Conservation (phyloP, 2,888 invertebrate species). For the Drosophila subsilvestris region DNA sequence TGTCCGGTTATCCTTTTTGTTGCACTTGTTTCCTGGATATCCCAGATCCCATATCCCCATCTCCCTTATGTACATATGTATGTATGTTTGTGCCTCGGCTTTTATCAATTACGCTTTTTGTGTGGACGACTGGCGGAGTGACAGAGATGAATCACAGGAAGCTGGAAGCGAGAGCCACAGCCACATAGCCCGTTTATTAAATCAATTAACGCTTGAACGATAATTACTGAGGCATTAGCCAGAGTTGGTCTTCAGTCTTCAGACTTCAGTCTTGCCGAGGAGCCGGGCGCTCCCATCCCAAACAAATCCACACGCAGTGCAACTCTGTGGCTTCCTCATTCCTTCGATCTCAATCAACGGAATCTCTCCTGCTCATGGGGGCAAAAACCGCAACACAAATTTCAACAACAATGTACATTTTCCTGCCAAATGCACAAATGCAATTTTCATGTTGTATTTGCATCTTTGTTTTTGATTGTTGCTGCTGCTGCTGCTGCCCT, state of each 20-base stretch:
- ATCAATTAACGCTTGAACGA: conserved; percentile 65
- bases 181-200: conserved; percentile 51
- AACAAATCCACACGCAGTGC: conserved; percentile 29
- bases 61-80: neutral
- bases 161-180: conserved; percentile 26
- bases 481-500: conserved; percentile 29
- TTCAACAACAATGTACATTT: conserved; percentile 45
- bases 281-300: conserved; percentile 17
- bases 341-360: conserved; percentile 2
- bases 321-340: conserved; percentile 47
- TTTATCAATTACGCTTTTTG: conserved; percentile 68
- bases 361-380: conserved; percentile 5
- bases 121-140: conserved; percentile 34
- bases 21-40: conserved; percentile 3
- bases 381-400: conserved; percentile 57
- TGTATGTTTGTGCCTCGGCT: conserved; percentile 47
- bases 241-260: neutral
- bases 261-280: too few species aligned
- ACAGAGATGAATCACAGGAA: conserved; percentile 71
- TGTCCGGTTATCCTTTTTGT: conserved; percentile 59
- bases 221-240: conserved; percentile 33
- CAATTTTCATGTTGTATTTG: conserved; percentile 37
- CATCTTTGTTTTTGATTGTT: neutral
- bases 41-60: neutral
- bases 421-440: conserved; percentile 49